Percentiles rank a stretch among this genome's conserved stretches.
Evolutionary conservation across 2,113 vertebrate genomes (phyloP).

Genomic region (Ascaphus truei): DNA sequence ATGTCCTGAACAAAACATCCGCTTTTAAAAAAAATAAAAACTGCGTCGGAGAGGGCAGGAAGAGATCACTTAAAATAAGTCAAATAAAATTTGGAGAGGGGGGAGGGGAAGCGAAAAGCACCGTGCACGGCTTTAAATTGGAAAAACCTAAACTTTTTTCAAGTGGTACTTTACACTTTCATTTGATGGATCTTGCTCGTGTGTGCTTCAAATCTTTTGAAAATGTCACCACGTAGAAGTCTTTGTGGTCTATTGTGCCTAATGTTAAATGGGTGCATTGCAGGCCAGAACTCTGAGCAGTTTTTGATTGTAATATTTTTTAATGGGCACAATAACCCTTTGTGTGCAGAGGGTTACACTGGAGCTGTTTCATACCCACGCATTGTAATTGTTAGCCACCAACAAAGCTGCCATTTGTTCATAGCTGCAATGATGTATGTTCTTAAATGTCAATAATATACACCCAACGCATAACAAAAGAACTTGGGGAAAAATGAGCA

Average conservation of each 20-base stretch:
- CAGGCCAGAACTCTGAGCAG: conserved; percentile 58
- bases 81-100: too few relatives aligned
- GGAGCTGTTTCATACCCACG: conserved; percentile 64
- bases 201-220: not conserved
- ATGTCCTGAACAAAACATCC: too few relatives aligned
- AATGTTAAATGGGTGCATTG: conserved; percentile 36
- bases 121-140: not conserved
- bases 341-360: conserved; percentile 64
- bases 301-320: conserved; percentile 67
- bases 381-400: conserved; percentile 61
- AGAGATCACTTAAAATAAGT: too few relatives aligned
- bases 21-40: too few relatives aligned
- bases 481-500: not conserved
- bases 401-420: conserved; percentile 67
- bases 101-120: not conserved
- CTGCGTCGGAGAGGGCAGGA: too few relatives aligned
- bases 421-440: conserved; percentile 58
- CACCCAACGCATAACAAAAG: conserved; percentile 28
- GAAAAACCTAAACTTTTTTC: not conserved
- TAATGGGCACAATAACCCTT: conserved; percentile 64
- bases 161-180: conserved; percentile 1
- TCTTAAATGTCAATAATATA: conserved; percentile 63
- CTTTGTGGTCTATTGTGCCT: conserved; percentile 4
- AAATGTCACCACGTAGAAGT: conserved; percentile 11
- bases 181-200: not conserved